Evolutionary conservation across 2,797 vertebrate species (phyloP), one percentile per base, ranked within the genome.

Genomic region (Zalophus californianus): DNA sequence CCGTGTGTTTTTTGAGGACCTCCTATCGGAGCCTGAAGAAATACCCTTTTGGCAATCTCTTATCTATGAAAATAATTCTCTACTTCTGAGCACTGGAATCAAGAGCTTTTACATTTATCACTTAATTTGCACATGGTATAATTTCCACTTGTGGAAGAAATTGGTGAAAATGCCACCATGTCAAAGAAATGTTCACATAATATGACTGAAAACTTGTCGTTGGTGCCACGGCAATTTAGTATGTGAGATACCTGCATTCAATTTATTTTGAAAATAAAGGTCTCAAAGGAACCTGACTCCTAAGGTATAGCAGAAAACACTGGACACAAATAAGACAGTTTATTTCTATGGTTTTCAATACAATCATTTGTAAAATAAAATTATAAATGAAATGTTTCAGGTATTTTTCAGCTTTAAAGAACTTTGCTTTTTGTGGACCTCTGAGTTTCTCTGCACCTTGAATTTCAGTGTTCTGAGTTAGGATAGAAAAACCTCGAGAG

Each of bases 191-290:
- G n/a, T 78, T 96, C 23, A 72, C 52, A 10, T 82, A 89, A 88
- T 58, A 54, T 87, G 56, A 87, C 27, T 92, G 41, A 78, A 89
- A 89, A 94, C 89, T 86, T 93, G 2, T 64, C 83, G 23, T 85
- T 88, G 44, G 44, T 94, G 52, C 5, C 27, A 44, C 73, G 70
- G 60, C 88, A 90, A 70, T 92, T 87, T 95, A 60, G 48, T 87
- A 56, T 70, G 25, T 77, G 54, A 89, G 29, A 85, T 82, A 93
- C 35, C 73, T 84, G n/a, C 62, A 70, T 83, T 91, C 86, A 86
- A 60, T 91, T 79, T 73, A n/a, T 95, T 98, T 94, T 80, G 44
- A 96, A 97, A 94, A 87, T 90, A 54, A 21, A 82, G 5, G 29
- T 87, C 72, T 96, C 56, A 90, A 66, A 92, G 72, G 68, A 95